These are phyloP conservation scores for Drosophila rufa DNA, from an alignment of 1,140 invertebrate genomes.

Conservation along the genomic window DNA sequence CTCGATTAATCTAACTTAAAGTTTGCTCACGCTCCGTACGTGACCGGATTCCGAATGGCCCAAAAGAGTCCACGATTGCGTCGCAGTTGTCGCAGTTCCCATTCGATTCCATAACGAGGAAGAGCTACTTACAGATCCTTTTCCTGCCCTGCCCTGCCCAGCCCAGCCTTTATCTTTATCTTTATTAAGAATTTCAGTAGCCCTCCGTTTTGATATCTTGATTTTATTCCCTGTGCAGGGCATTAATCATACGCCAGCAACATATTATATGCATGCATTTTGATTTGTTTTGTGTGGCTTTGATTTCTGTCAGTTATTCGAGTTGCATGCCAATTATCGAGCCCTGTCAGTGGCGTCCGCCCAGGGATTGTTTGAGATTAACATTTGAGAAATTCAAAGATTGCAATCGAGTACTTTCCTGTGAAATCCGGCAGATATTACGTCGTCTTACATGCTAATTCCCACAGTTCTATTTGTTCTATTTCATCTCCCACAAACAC, in stretches of 20 bases:
- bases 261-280: slow-evolving; percentile 63
- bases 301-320: slow-evolving; percentile 66
- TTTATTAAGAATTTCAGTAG: slow-evolving; percentile 84
- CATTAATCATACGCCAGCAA: slow-evolving; percentile 70
- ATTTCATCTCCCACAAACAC: slow-evolving; percentile 27
- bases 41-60: slow-evolving; percentile 56
- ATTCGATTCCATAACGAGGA: slow-evolving; percentile 28
- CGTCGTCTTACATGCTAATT: not conserved
- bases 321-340: slow-evolving; percentile 76
- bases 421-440: slow-evolving; percentile 15
- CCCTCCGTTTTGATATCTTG: slow-evolving; percentile 78
- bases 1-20: slow-evolving; percentile 83
- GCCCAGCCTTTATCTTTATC: slow-evolving; percentile 47
- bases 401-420: slow-evolving; percentile 9
- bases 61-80: slow-evolving; percentile 37
- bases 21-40: slow-evolving; percentile 80
- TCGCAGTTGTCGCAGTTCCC: slow-evolving; percentile 15
- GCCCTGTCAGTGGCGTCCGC: slow-evolving; percentile 5
- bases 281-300: slow-evolving; percentile 79
- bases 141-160: slow-evolving; percentile 47
- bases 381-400: slow-evolving; percentile 6
- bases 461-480: too few relatives aligned
- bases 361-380: slow-evolving; percentile 8
- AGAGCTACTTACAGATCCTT: slow-evolving; percentile 63
- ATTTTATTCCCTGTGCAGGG: slow-evolving; percentile 69